These are phyloP conservation scores for Venturia canescens DNA, from an alignment of 1,140 invertebrate genomes.

Conservation along the genomic window DNA sequence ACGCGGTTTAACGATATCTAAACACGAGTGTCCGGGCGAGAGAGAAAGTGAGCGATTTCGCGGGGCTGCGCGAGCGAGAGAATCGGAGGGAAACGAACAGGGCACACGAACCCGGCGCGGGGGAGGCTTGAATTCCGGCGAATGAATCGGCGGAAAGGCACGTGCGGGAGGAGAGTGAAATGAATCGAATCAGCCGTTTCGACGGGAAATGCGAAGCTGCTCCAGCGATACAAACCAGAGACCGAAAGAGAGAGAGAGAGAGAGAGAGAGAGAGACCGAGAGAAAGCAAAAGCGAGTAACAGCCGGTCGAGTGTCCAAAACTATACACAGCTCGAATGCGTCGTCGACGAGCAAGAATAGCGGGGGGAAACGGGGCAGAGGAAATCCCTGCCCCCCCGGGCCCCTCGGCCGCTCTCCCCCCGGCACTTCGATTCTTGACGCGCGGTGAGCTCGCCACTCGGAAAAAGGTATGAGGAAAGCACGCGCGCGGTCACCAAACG, in stretches of 20 bases:
- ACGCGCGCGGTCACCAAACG: slow-evolving; percentile 18
- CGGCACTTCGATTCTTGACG: not conserved
- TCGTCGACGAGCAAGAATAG: not conserved
- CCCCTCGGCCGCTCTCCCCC: not conserved
- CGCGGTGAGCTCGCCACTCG: not conserved
- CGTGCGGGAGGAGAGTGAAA: slow-evolving; percentile 51
- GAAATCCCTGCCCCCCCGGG: not conserved
- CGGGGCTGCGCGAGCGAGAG: slow-evolving; percentile 10
- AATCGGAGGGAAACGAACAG: not conserved
- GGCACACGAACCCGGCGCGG: not conserved
- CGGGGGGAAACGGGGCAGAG: not conserved
- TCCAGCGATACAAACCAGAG: slow-evolving; percentile 22
- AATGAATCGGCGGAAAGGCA: slow-evolving; percentile 50
- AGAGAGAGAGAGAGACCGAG: not conserved
- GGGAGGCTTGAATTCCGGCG: slow-evolving; percentile 33
- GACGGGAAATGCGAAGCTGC: slow-evolving; percentile 23
- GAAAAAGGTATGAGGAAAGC: slow-evolving; percentile 7
- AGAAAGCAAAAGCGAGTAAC: slow-evolving; percentile 6
- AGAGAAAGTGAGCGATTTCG: slow-evolving; percentile 48
- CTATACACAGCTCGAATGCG: not conserved
- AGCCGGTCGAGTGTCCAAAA: slow-evolving; percentile 33
- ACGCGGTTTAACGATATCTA: slow-evolving; percentile 73
- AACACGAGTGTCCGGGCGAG: slow-evolving; percentile 66
- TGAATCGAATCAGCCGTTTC: slow-evolving; percentile 41
- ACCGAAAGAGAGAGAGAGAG: not conserved